Evolutionary conservation across 2,888 invertebrate species (phyloP), one percentile per base, ranked within the genome.

Genomic region (Agrotis exclamationis): DNA sequence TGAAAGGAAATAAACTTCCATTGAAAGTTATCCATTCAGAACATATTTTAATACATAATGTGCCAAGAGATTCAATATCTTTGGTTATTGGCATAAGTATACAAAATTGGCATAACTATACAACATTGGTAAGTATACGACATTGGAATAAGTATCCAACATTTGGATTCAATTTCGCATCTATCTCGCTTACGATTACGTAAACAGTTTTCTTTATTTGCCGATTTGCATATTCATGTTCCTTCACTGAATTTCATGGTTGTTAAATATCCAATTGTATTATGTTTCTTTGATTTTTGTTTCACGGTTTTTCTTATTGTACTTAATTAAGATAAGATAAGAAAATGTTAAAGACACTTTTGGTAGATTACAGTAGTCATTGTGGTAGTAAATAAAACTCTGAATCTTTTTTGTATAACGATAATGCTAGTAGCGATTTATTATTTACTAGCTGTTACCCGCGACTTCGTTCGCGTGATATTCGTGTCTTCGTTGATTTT

Each of bases 41-140:
- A 56, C 66, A 67, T 51, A 58, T 74, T 66, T 63, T 68, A 76
- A 57, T 39, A 39, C 39, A 39, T 66, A 66, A 73, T 63, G 66
- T 70, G 82, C 58, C 81, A 73, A 77, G 70, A 74, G 58, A 60
- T 70, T 74, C 65, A 63, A 81, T 81, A 78, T 77, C 70, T 50
- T 28, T 20, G 54, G 60, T 77, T 74, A 77, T 79, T 65, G 71
- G 67, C 67, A 53, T 64, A 50, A 79, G 70, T 78, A 74, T 79
- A 62, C 44, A 28, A 58, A 47, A 73, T 53, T 68, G 78, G 62
- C 51, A 33, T 33, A 33, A 33, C 7, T 33, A 33, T 7, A 33
- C 33, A 7, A 33, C 33, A 33, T 33, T 33, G 33, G 33, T 7
- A 58, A 76, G 77, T 67, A 73, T 69, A 16, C 28, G 13, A 47